phyloP scores from a whole-genome alignment of 2,888 invertebrate genomes.

The Tridacna gigas region DNA sequence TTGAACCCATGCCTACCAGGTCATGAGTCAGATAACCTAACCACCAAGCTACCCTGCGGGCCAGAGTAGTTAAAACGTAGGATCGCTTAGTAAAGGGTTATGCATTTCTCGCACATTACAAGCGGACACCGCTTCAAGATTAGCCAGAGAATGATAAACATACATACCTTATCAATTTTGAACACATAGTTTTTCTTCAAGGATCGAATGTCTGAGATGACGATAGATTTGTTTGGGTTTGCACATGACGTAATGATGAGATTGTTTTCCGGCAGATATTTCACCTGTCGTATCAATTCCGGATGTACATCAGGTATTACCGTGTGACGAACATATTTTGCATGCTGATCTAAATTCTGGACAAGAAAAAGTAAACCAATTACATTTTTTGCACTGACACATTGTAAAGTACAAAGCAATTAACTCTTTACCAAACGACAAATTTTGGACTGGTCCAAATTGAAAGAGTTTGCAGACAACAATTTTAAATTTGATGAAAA shows the following conservation, averaged over 20 bases:
- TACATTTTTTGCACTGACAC: not conserved
- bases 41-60: no score
- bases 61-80: no score
- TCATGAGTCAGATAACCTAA: no score
- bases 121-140: no score
- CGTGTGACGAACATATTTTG: slow-evolving; percentile 74
- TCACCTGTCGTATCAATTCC: slow-evolving; percentile 81
- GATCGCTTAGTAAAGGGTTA: no score
- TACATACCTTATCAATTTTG: slow-evolving; percentile 82
- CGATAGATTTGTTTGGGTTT: slow-evolving; percentile 78
- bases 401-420: not conserved
- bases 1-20: no score
- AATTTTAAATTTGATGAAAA: not conserved
- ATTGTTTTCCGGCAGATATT: slow-evolving; percentile 82
- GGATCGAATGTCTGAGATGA: slow-evolving; percentile 80
- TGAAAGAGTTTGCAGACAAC: not conserved
- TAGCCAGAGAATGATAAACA: no score
- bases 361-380: not conserved
- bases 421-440: not conserved
- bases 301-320: slow-evolving; percentile 77
- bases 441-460: not conserved
- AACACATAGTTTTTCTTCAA: slow-evolving; percentile 83
- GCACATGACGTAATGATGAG: slow-evolving; percentile 82
- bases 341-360: slow-evolving; percentile 79
- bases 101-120: no score